These are phyloP conservation scores for Actinia tenebrosa DNA, from an alignment of 64 coral and sea anemone genomes.

Conservation along the genomic window DNA sequence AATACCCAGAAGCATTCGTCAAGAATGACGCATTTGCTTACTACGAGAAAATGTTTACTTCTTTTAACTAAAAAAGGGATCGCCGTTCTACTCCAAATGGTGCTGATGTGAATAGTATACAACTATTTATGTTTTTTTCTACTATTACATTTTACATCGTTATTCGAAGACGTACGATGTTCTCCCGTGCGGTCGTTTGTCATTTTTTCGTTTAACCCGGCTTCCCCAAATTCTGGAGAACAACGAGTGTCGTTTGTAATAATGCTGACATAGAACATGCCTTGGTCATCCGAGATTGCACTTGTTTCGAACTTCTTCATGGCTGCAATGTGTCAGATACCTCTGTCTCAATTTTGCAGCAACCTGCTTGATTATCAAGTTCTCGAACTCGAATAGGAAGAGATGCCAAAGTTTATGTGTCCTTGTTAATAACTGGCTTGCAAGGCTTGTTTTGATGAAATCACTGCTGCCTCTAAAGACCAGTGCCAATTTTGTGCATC, in stretches of 20 bases:
- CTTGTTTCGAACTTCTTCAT: conserved; percentile 60
- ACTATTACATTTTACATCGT: conserved; percentile 25
- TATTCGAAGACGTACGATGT: conserved; percentile 43
- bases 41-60: background rate
- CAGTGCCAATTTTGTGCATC: background rate
- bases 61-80: too few species aligned
- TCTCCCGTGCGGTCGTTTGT: conserved; percentile 30
- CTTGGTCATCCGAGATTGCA: conserved; percentile 40
- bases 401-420: conserved; percentile 1
- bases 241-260: conserved; percentile 46
- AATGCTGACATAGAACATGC: conserved; percentile 56
- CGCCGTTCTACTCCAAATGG: too few species aligned
- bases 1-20: background rate
- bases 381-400: background rate
- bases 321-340: conserved; percentile 27
- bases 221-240: conserved; percentile 51
- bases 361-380: conserved; percentile 45
- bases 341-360: conserved; percentile 20
- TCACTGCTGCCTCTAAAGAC: background rate
- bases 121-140: too few species aligned
- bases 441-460: conserved; percentile 29
- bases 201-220: conserved; percentile 30
- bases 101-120: too few species aligned
- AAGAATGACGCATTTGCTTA: background rate
- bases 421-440: conserved; percentile 45